These are phyloP conservation scores for Pomatostomus ruficeps DNA, from an alignment of 2,113 vertebrate genomes.

Conservation along the genomic window DNA sequence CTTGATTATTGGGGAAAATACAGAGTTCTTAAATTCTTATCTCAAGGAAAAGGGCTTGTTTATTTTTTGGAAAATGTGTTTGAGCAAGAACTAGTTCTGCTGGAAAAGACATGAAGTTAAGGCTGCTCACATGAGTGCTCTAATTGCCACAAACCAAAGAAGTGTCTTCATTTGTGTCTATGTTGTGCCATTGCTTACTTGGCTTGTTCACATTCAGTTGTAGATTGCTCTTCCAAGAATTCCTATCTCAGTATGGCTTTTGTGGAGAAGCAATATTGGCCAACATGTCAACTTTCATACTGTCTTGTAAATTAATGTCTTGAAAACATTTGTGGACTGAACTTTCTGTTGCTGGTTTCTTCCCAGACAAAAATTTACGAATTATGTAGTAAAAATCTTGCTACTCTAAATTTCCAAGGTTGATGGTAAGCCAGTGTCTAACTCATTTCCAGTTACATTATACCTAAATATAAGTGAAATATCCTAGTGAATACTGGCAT, in stretches of 20 bases:
- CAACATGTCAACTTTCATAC: conserved; percentile 51
- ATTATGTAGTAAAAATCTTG: not conserved
- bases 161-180: conserved; percentile 84
- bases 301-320: conserved; percentile 58
- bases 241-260: conserved; percentile 33
- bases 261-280: conserved; percentile 58
- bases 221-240: conserved; percentile 37
- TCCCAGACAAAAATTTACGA: not conserved
- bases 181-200: conserved; percentile 70
- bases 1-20: not conserved
- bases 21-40: not conserved
- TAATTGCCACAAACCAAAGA: conserved; percentile 71
- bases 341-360: not conserved
- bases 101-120: conserved; percentile 64
- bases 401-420: not conserved
- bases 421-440: not conserved
- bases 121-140: conserved; percentile 63
- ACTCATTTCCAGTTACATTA: not conserved
- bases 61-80: conserved; percentile 59
- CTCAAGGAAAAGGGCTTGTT: conserved; percentile 15
- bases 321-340: not conserved
- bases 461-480: not conserved
- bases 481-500: not conserved
- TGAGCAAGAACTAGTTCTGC: conserved; percentile 73
- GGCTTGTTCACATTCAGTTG: conserved; percentile 60